Base-by-base conservation (phyloP, 2,113 vertebrate genomes). In the Indicator indicator region DNA sequence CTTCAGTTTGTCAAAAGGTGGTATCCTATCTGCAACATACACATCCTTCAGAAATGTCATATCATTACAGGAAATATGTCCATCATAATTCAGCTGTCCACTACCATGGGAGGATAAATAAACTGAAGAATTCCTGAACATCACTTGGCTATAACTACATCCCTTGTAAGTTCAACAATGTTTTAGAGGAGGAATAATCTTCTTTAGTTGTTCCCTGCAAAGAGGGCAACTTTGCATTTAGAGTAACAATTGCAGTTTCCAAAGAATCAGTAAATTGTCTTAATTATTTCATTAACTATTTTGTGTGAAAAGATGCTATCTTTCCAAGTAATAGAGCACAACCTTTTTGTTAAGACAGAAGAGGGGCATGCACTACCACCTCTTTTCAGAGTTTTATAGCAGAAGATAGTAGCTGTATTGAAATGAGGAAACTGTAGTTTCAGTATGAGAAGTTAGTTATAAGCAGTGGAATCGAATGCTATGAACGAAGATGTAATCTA, bases 41-140 rank as follows among this genome's bases (percentile, higher is more conserved):
- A 83, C 65, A 72, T 87, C 50, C 23, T 91, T 58, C 36, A 56
- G 70, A 82, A 92, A 65, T 72, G 68, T 76, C 78, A 87, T 62
- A 54, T 5, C 87, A 32, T 27, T 76, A n/a, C 59, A 79, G 36
- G 23, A 91, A 84, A 87, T 75, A 50, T 62, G 63, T 83, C 78
- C 24, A 69, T 91, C 71, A 89, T 48, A 30, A 87, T 78, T 54
- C 50, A 75, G 28, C 27, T 72, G 33, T 56, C 59, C 50, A 70
- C 69, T 91, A 70, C 3, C 7, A 67, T 2, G 32, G 23, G 46
- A 48, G 20, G 46, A 36, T 4, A 67, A 42, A 46, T 17, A 23
- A 85, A 28, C 3, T 40, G 32, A 28, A 9, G 33, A 54, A 56
- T 72, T 56, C 20, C 16, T 44, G 11, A 4, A 28, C 5, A 16